Evolutionary conservation across 2,797 vertebrate species (phyloP), one percentile per base, ranked within the genome.

Genomic region (Ctenosaura bakeri): DNA sequence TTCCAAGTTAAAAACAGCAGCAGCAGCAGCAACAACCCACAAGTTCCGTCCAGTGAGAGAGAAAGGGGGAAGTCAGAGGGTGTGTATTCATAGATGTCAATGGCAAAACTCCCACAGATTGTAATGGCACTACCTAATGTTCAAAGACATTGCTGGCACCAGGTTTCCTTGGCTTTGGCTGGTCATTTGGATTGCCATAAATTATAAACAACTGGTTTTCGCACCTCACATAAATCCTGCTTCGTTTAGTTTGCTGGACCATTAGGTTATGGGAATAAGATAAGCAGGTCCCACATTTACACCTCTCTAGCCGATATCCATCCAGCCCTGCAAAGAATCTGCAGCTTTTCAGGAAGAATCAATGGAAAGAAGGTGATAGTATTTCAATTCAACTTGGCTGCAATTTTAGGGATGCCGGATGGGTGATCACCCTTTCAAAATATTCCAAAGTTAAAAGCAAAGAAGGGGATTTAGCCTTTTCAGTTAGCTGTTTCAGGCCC

Each of bases 141-240:
- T 50, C 85, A 91, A 90, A 93, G 62, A 91, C n/a, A 66, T 69
- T 90, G 94, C 32, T 94, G 93, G 94, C 94, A 95, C 71, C 89
- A 93, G 62, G 74, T 85, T 90, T 90, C 90, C 86, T 93, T 94
- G 92, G 92, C 90, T 94, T 95, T 95, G 94, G 93, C 94, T 90
- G 78, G 59, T 90, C 97, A 97, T 98, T 99, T 98, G 98, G 98
- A 98, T 98, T 97, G 97, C 97, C 97, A 98, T 98, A 98, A 99
- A 98, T 99, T 98, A 99, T 98, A 98, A 98, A 98, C 97, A 97
- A 97, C 93, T 97, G 95, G 96, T 97, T 98, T 98, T 98, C 97
- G 98, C 97, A 95, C 97, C 98, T 97, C 97, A 95, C 96, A 97
- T 97, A 97, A 98, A 98, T 97, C 97, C 97, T 95, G 96, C 96